Base-by-base conservation (phyloP, 2,113 vertebrate species). In the Argyrosomus japonicus region DNA sequence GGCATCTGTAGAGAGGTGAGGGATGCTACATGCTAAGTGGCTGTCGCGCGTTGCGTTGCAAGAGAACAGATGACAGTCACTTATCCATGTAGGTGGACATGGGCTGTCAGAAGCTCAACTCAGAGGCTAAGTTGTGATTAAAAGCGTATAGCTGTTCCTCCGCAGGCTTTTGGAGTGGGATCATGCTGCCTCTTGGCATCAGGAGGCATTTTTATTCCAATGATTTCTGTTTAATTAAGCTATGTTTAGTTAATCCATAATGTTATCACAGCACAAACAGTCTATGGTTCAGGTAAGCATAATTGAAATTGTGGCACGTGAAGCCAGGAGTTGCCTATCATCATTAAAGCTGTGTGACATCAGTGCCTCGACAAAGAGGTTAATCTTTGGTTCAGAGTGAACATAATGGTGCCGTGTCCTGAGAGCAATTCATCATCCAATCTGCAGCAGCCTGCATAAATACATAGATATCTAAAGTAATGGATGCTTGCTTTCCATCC, bases 11-110 rank as follows among this genome's bases (percentile, higher is more conserved):
- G 87, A 85, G 74, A 83, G 75, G 75, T 82, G 85, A 83, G 76
- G 78, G 80, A 82, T 68, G 72, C 77, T 74, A 68, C 80, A 88
- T 84, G 84, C 67, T 77, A 82, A 92, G 85, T 85, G 86, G 69
- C 83, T 90, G 83, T 90, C 89, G 83, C 40, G 58, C 56, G 29
- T 57, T 73, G 50, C 45, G 54, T 77, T 76, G 71, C 58, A 6
- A 65, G 68, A 53, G 56, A 84, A 64, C 53, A 19, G 81, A 74
- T 83, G 77, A 86, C 81, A 87, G 67, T 83, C 79, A 77, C 75
- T 86, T 82, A 84, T 70, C 73, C 64, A 27, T 17, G 62, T 29
- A 82, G 72, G 78, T 84, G 82, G 61, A 88, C 76, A 32, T 58
- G 83, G 36, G 27, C 63, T 78, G 63, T 77, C 69, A 65, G 47